Evolutionary conservation across 2,888 invertebrate genomes (phyloP).

Genomic region (Diachrysia chrysitis): DNA sequence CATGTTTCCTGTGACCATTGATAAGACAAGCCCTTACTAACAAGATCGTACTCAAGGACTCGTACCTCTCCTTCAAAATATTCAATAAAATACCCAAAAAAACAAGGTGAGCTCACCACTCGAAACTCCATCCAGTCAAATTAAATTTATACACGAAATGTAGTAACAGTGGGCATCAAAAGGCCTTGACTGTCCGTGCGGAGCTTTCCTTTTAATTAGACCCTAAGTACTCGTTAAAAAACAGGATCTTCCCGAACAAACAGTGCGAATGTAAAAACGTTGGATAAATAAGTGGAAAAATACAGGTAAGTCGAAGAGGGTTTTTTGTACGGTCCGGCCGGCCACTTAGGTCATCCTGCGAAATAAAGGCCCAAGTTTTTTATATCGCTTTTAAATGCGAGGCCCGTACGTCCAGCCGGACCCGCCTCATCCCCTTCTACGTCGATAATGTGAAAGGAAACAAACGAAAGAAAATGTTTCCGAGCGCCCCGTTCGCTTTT

Average conservation of each 20-base stretch:
- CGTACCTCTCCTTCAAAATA: conserved; percentile 69
- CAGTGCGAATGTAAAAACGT: conserved; percentile 87
- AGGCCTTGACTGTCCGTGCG: conserved; percentile 86
- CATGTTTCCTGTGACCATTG: conserved; percentile 34
- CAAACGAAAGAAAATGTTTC: conserved; percentile 88
- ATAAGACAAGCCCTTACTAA: conserved; percentile 59
- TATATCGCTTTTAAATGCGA: conserved; percentile 89
- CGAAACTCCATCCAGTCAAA: conserved; percentile 84
- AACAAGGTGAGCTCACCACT: conserved; percentile 78
- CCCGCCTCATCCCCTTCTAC: conserved; percentile 83
- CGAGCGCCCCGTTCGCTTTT: conserved; percentile 83
- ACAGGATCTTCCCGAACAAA: conserved; percentile 87
- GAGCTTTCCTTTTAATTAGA: conserved; percentile 89
- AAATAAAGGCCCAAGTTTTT: conserved; percentile 88
- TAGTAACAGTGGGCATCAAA: conserved; percentile 88
- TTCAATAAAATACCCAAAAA: conserved; percentile 77
- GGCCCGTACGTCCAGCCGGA: conserved; percentile 81
- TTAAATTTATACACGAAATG: conserved; percentile 87
- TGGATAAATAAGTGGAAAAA: conserved; percentile 89
- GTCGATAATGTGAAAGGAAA: conserved; percentile 87
- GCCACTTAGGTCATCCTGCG: conserved; percentile 89
- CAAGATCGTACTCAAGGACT: conserved; percentile 62
- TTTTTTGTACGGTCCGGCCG: conserved; percentile 87
- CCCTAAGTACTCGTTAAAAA: conserved; percentile 89
- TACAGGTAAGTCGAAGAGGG: conserved; percentile 89